These are phyloP conservation scores for Platypus cylindrus DNA, from an alignment of 2,888 invertebrate species.

Conservation along the genomic window DNA sequence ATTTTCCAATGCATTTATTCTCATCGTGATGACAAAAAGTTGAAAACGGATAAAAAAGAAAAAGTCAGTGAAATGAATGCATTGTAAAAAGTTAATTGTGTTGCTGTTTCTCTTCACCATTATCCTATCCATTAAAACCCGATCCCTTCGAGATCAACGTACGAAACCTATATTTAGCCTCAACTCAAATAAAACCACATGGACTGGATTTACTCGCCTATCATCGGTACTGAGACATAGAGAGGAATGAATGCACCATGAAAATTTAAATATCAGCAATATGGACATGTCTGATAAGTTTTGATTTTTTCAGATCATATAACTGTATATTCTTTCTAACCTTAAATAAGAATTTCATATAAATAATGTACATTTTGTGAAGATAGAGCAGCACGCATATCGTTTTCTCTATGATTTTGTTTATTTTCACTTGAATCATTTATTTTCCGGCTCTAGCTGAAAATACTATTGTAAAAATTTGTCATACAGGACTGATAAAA, in stretches of 20 bases:
- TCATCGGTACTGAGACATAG: conserved; percentile 13
- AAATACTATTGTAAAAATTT: conserved; percentile 15
- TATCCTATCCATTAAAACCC: conserved; percentile 13
- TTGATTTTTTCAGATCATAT: conserved; percentile 28
- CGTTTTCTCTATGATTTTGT: too few relatives aligned
- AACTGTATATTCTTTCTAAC: conserved; percentile 31
- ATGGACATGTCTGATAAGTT: conserved; percentile 15
- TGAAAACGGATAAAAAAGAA: background rate
- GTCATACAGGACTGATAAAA: conserved; percentile 24
- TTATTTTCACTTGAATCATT: conserved; percentile 6
- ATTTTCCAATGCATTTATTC: background rate
- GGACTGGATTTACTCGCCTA: conserved; percentile 19
- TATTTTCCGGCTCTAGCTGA: conserved; percentile 9
- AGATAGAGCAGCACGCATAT: conserved; percentile 31
- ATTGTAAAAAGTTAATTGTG: conserved; percentile 21
- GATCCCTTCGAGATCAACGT: conserved; percentile 7
- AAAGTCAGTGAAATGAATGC: conserved; percentile 5
- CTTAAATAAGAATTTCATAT: conserved; percentile 16
- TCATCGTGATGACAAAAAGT: conserved; percentile 1
- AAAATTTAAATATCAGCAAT: conserved; percentile 14
- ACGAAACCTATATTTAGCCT: conserved; percentile 14
- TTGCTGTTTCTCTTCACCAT: conserved; percentile 32
- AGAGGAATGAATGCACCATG: conserved; percentile 6
- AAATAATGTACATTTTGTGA: conserved; percentile 21
- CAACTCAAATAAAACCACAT: conserved; percentile 20